Percentiles rank a stretch among this genome's conserved stretches.
These are phyloP conservation scores for Agonopterix alstromeriana DNA, from an alignment of 2,888 invertebrate genomes.

Conservation along the genomic window DNA sequence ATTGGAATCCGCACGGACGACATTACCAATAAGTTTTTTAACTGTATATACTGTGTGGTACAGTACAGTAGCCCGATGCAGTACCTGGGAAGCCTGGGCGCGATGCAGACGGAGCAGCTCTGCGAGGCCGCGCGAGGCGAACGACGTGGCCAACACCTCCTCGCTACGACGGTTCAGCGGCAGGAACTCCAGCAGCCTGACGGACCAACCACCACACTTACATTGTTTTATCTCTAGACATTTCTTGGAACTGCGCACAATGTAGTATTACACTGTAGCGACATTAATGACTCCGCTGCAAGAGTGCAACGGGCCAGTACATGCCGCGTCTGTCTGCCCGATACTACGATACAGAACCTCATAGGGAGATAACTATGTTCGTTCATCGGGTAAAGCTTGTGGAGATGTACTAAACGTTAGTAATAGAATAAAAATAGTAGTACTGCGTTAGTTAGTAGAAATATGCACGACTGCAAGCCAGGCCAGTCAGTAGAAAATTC, in stretches of 20 bases:
- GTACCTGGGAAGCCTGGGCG: conserved; percentile 86
- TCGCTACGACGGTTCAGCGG: conserved; percentile 95
- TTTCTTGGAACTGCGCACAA: neutral
- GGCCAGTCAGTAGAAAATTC: too few species aligned
- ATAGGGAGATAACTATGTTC: neutral
- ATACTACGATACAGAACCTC: neutral
- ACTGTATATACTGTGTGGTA: too few species aligned
- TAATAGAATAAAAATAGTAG: neutral
- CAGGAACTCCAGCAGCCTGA: conserved; percentile 93
- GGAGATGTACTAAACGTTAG: neutral
- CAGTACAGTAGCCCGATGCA: neutral
- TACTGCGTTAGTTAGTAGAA: neutral
- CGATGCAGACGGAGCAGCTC: conserved; percentile 89
- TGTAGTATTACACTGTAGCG: conserved; percentile 32
- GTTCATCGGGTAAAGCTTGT: neutral
- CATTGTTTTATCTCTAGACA: neutral
- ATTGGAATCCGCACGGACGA: too few species aligned
- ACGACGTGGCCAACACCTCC: conserved; percentile 88
- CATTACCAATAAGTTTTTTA: too few species aligned
- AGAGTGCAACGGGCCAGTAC: conserved; percentile 56
- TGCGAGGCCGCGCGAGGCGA: conserved; percentile 86
- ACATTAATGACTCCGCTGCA: conserved; percentile 54
- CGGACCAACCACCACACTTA: neutral
- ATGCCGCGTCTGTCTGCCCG: conserved; percentile 39
- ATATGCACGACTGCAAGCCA: too few species aligned